Conservation (phyloP, 1,140 invertebrate genomes). For the Eumaeus atala region DNA sequence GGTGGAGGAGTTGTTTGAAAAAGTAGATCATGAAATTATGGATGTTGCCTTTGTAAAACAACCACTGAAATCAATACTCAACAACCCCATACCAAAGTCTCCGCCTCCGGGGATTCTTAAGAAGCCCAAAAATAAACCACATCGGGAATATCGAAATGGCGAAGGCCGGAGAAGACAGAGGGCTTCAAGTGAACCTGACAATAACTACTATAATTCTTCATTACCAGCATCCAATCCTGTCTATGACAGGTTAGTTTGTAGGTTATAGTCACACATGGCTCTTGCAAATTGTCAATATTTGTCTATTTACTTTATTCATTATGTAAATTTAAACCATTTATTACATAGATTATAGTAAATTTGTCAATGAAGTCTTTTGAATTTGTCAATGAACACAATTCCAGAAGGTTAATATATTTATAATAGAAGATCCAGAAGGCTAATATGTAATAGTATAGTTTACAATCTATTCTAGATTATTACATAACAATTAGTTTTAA, state of each 20-base stretch:
- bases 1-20: slow-evolving; percentile 64
- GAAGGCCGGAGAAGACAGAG: slow-evolving; percentile 59
- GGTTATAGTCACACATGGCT: slow-evolving; percentile 29
- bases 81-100: slow-evolving; percentile 55
- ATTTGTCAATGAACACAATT: no score
- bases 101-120: slow-evolving; percentile 59
- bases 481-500: no score
- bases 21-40: slow-evolving; percentile 62
- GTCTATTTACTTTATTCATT: no score
- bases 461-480: no score
- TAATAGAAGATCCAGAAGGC: no score
- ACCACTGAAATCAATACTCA: slow-evolving; percentile 67
- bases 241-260: slow-evolving; percentile 54
- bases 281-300: not conserved
- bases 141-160: slow-evolving; percentile 40
- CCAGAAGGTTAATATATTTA: no score
- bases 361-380: no score
- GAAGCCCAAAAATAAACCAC: slow-evolving; percentile 52
- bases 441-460: no score
- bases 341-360: no score
- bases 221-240: slow-evolving; percentile 43
- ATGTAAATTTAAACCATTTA: no score
- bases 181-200: slow-evolving; percentile 64
- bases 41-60: slow-evolving; percentile 52
- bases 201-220: slow-evolving; percentile 50